Evolutionary conservation across 2,113 vertebrate species (phyloP).

Genomic region (Bubalus kerabau): DNA sequence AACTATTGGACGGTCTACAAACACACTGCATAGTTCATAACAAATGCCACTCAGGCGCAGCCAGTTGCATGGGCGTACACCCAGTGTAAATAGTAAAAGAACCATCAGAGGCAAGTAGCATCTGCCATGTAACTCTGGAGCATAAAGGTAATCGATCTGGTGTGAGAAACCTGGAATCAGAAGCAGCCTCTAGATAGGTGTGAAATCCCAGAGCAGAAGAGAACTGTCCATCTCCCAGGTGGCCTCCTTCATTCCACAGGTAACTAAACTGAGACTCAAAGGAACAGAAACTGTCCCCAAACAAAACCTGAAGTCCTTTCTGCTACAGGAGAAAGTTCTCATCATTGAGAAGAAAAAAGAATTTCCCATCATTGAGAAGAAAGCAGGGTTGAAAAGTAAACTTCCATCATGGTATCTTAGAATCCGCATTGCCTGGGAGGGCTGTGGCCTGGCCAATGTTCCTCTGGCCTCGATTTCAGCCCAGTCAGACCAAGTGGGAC

Average conservation of each 20-base stretch:
- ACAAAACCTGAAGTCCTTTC: background rate
- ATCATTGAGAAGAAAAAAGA: background rate
- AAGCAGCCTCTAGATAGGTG: background rate
- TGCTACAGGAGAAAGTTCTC: background rate
- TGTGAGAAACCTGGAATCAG: background rate
- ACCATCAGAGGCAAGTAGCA: background rate
- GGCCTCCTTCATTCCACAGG: background rate
- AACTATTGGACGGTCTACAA: background rate
- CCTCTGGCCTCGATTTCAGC: background rate
- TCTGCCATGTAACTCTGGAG: background rate
- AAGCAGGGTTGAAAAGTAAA: background rate
- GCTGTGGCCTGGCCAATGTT: accelerated
- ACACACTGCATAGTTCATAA: background rate
- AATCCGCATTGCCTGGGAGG: background rate
- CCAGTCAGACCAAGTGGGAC: accelerated
- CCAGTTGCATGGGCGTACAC: background rate
- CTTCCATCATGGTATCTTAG: background rate
- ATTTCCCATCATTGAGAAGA: background rate
- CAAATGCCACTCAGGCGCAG: background rate
- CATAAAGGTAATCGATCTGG: background rate
- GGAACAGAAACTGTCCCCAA: background rate
- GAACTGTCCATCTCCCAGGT: background rate
- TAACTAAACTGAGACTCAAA: background rate
- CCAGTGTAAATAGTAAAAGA: background rate
- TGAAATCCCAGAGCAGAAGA: background rate